Evolutionary conservation across 1,140 invertebrate genomes (phyloP), one percentile per base, ranked within the genome.

Genomic region (Anagrus nilaparvatae): DNA sequence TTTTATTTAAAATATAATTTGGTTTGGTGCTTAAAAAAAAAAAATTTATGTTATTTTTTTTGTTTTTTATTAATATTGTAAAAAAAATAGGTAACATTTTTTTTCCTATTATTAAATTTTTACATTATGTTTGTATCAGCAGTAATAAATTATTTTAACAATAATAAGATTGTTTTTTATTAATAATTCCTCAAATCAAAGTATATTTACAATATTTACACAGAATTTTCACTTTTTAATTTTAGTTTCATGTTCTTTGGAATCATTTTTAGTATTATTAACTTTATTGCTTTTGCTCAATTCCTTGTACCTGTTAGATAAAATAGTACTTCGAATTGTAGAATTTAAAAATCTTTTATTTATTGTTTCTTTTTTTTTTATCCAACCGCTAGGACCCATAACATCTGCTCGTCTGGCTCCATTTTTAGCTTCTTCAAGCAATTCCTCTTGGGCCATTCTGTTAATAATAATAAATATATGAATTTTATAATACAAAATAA

Each of bases 341-440:
- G 65, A 65, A 41, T 63, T 59, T 16, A 78, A 61, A 51, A 78
- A 77, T 44, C 68, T 63, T 65, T 77, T 77, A 49, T 77, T 77
- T 9, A 76, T 60, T 50, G 70, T 73, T 45, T 69, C 71, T 46
- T 70, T 67, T 7, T 70, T 70, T 58, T 74, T 77, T 16, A 76
- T 56, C 75, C 75, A 77, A 27, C 75, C 76, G 43, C 72, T 75
- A 6, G 76, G 75, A 13, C 76, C 76, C 46, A 76, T 70, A 35
- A 74, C 64, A 63, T 76, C 74, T 14, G 75, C 75, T 50, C 75
- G 61, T 43, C 66, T 68, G 28, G 74, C 74, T 31, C 75, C 75
- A 52, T 71, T 55, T 31, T 72, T 71, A 5, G 76, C 74, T 62
- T 78, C 76, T 49, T 75, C 63, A n/a, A 78, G 54, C 28, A 78